Evolutionary conservation across 1,140 invertebrate genomes (phyloP), one percentile per base, ranked within the genome.

Genomic region (Gonatopus flavifemur): DNA sequence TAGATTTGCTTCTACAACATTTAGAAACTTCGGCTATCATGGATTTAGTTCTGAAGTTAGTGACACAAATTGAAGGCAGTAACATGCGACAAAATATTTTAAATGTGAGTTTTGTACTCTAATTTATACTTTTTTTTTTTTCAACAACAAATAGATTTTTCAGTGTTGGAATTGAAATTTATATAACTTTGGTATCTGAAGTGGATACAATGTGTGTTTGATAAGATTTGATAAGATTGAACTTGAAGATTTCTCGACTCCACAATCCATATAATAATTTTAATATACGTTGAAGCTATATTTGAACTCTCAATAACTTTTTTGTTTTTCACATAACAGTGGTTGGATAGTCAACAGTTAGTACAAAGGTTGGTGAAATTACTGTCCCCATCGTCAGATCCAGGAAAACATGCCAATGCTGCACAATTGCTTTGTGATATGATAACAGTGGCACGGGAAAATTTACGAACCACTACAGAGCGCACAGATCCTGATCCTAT

Each of bases 21-120:
- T 84, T 98, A 62, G 88, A 91, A 61, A 96, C 94, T 24, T 97
- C 94, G 13, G 93, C 95, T 55, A 93, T 98, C 63, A 95, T 95
- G 85, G 94, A 98, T 83, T 84, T 96, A 49, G 84, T 96, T 56
- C 84, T 94, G 54, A 89, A 93, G 75, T 84, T 94, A 52, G 84
- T 96, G 66, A 92, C 91, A 35, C 86, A 90, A 73, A 86, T 96
- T 33, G 90, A 93, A 70, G 88, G 86, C 48, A 79, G 79, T 52
- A 87, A 91, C 65, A 84, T 88, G 74, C 84, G 88, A 65, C 82
- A 86, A 73, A 89, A 88, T 77, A 84, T 94, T 67, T 84, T 94
- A 69, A 86, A 89, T 78, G 93, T 96, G 80, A 82, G 63, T 49
- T 44, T 38, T 33, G 20, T 24, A 49, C 40, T 12, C 40, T 18